Percentiles rank a stretch among this genome's conserved stretches.
phyloP scores from a whole-genome alignment of 1,140 invertebrate species.

The Dysdera silvatica region DNA sequence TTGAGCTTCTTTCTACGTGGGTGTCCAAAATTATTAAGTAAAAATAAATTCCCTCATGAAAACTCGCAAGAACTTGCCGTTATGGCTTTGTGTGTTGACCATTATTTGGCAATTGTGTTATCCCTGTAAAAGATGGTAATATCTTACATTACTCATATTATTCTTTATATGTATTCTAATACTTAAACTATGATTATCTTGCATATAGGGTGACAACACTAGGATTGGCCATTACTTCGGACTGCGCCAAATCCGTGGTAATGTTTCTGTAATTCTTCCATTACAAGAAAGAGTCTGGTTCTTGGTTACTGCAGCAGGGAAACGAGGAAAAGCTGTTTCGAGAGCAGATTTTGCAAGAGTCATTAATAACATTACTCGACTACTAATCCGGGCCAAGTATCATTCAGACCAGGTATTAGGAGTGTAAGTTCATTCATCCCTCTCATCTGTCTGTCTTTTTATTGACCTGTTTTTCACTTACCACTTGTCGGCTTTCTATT shows the following conservation, averaged over 20 bases:
- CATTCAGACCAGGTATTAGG: constrained; percentile 90
- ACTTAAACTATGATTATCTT: constrained; percentile 7
- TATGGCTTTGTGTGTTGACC: not conserved
- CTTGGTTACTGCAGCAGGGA: constrained; percentile 52
- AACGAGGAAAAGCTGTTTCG: constrained; percentile 51
- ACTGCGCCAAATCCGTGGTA: constrained; percentile 44
- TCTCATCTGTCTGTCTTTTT: too few species aligned
- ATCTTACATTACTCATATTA: constrained; percentile 24
- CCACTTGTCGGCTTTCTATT: too few species aligned
- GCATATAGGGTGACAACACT: constrained; percentile 43
- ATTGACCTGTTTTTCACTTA: too few species aligned
- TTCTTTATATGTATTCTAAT: constrained; percentile 11
- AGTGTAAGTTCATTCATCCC: constrained; percentile 49
- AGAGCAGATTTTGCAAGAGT: constrained; percentile 73
- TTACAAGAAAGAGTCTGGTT: constrained; percentile 67
- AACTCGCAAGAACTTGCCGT: too few species aligned
- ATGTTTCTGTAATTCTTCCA: constrained; percentile 53
- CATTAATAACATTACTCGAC: constrained; percentile 64
- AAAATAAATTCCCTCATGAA: too few species aligned
- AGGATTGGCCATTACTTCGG: constrained; percentile 56
- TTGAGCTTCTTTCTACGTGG: too few species aligned
- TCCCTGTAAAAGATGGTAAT: too few species aligned
- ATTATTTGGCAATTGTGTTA: not conserved
- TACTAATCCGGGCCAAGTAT: constrained; percentile 82
- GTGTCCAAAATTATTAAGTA: too few species aligned